Evolutionary conservation across 2,888 invertebrate genomes (phyloP), one percentile per base, ranked within the genome.

Genomic region (Sinopyrophorus schimmeli): DNA sequence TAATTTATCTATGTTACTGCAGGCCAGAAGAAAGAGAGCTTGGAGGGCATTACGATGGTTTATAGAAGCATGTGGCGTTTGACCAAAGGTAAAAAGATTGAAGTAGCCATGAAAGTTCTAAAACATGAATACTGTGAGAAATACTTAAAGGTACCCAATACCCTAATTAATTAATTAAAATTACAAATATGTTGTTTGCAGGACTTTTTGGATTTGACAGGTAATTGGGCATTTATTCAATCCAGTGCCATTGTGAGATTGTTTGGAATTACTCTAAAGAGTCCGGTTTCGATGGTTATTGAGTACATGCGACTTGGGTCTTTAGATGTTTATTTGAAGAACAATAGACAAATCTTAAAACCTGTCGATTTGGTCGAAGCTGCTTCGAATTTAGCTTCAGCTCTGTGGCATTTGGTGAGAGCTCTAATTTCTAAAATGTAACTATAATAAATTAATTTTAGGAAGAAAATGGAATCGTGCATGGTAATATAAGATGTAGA

Each of bases 401-500:
- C 92, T 5, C 76, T 94, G 15, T 92, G 89, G 84, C 89, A 92
- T 74, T 76, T 94, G 74, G 89, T 89, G 73, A 72, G 69, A 35
- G 18, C 14, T 11, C 5, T 23, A 24, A 35, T 24, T 16, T 6
- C 16, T 3, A 26, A 30, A 30, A 18, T 28, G 5, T 1, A n/a
- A n/a, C n/a, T n/a, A n/a, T n/a, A n/a, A 24, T 23, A 5, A 39
- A 17, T 11, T 20, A 14, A 9, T 12, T 18, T 10, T 58, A 84
- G 83, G 82, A 85, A 67, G 91, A 92, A 70, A 86, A 87, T 60
- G 81, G 83, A 23, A 81, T 92, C 17, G 84, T 89, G 37, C 94
- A 95, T 75, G 92, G 91, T 7, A 85, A 85, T 65, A 85, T 95
- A 47, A 80, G 93, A 40, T 92, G 92, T 69, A 78, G 85, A 21